Percentiles rank a stretch among this genome's conserved stretches.
Conservation (phyloP, 2,113 vertebrate genomes). For the Taurulus bubalis region DNA sequence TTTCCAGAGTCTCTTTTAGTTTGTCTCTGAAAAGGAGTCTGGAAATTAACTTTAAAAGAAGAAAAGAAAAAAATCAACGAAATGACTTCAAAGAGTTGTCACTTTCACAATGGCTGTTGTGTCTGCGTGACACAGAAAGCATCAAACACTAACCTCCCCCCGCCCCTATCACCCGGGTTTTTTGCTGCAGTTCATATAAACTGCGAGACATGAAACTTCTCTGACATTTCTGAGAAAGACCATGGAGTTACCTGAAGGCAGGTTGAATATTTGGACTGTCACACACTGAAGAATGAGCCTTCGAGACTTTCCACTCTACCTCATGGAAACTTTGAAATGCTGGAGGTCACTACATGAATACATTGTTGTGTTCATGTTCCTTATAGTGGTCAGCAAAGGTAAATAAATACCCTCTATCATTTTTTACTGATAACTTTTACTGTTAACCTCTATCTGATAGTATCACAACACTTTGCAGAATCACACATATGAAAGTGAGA, state of each 20-base stretch:
- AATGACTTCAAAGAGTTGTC: slow-evolving; percentile 23
- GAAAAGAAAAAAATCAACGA: background rate
- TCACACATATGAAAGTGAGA: slow-evolving; percentile 20
- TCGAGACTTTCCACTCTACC: slow-evolving; percentile 37
- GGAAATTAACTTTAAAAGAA: background rate
- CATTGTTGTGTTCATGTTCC: slow-evolving; percentile 48
- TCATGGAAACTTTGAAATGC: slow-evolving; percentile 52
- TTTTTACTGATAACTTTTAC: background rate
- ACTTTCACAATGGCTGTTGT: slow-evolving; percentile 43
- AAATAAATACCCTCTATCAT: slow-evolving; percentile 17
- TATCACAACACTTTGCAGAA: background rate
- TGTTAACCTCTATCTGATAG: background rate
- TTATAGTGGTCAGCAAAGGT: slow-evolving; percentile 54
- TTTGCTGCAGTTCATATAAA: slow-evolving; percentile 37
- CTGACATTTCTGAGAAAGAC: slow-evolving; percentile 72
- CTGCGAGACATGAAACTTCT: slow-evolving; percentile 36
- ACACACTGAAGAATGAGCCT: background rate
- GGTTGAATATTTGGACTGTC: slow-evolving; percentile 26
- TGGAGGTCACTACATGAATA: slow-evolving; percentile 38
- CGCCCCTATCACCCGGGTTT: slow-evolving; percentile 53
- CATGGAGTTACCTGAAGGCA: slow-evolving; percentile 42
- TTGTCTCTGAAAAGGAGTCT: background rate
- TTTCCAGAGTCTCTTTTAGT: background rate
- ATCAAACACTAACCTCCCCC: slow-evolving; percentile 22
- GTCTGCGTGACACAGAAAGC: slow-evolving; percentile 14